phyloP scores from a whole-genome alignment of 2,888 invertebrate species.

The Chirona hameri region DNA sequence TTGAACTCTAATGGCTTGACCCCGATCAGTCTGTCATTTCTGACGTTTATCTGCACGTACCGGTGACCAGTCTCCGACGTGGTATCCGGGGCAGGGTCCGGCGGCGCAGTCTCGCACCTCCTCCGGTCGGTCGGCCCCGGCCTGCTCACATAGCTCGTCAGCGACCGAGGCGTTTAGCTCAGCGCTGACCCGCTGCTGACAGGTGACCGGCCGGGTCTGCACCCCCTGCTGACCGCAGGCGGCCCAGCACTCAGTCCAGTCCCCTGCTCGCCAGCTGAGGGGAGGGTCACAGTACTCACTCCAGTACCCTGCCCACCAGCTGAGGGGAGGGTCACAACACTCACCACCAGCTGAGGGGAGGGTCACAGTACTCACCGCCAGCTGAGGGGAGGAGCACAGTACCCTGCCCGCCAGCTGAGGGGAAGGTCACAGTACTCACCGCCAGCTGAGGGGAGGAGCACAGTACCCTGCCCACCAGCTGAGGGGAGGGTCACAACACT shows the following conservation, averaged over 20 bases:
- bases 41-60: slow-evolving; percentile 53
- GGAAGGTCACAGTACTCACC: too few relatives aligned
- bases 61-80: slow-evolving; percentile 83
- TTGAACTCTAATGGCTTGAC: too few relatives aligned
- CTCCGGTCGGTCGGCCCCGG: slow-evolving; percentile 51
- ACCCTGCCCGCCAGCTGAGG: too few relatives aligned
- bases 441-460: too few relatives aligned
- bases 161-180: slow-evolving; percentile 68
- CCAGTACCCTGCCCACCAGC: too few relatives aligned
- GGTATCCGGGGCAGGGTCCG: slow-evolving; percentile 77
- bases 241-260: slow-evolving; percentile 78
- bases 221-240: slow-evolving; percentile 63
- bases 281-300: background rate
- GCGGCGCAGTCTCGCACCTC: slow-evolving; percentile 69
- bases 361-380: too few relatives aligned
- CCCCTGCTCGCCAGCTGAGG: slow-evolving; percentile 63
- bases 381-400: too few relatives aligned
- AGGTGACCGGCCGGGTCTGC: slow-evolving; percentile 59
- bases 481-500: too few relatives aligned
- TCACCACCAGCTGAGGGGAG: too few relatives aligned
- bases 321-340: background rate
- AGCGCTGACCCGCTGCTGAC: slow-evolving; percentile 71
- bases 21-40: too few relatives aligned
- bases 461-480: too few relatives aligned
- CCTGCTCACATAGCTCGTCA: slow-evolving; percentile 63